These are phyloP conservation scores for Psettodes erumei DNA, from an alignment of 2,113 vertebrate species.

Conservation along the genomic window DNA sequence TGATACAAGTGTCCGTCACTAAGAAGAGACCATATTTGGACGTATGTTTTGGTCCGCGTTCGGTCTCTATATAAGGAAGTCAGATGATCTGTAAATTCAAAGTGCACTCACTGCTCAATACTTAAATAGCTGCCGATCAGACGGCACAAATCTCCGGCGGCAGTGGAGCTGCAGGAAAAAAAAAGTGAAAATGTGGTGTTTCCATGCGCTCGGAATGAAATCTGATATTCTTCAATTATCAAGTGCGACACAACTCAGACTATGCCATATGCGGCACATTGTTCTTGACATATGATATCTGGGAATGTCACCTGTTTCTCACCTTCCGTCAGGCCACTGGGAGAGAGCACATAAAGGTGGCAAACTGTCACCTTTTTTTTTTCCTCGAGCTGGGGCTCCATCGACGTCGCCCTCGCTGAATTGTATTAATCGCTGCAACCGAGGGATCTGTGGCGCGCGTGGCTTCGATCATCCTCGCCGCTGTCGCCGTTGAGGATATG, in stretches of 20 bases:
- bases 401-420: background rate
- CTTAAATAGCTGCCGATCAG: slow-evolving; percentile 4
- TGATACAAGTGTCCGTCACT: slow-evolving; percentile 53
- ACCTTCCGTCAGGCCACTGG: slow-evolving; percentile 59
- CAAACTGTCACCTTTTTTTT: slow-evolving; percentile 61
- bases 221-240: slow-evolving; percentile 64
- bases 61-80: slow-evolving; percentile 20
- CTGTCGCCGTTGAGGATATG: background rate
- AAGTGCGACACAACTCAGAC: slow-evolving; percentile 45
- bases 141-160: background rate
- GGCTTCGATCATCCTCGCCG: background rate
- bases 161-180: background rate
- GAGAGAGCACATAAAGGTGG: slow-evolving; percentile 55
- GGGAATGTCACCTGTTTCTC: slow-evolving; percentile 71
- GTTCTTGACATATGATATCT: slow-evolving; percentile 62
- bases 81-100: slow-evolving; percentile 27
- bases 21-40: slow-evolving; percentile 62
- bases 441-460: background rate
- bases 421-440: slow-evolving; percentile 13
- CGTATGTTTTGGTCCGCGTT: slow-evolving; percentile 43
- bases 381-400: slow-evolving; percentile 41
- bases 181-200: slow-evolving; percentile 38
- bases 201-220: slow-evolving; percentile 26
- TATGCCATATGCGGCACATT: slow-evolving; percentile 69
- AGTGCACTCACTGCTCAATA: slow-evolving; percentile 13